Base-by-base conservation (phyloP, 2,797 vertebrate species). In the Phrynocephalus guinanensis region DNA sequence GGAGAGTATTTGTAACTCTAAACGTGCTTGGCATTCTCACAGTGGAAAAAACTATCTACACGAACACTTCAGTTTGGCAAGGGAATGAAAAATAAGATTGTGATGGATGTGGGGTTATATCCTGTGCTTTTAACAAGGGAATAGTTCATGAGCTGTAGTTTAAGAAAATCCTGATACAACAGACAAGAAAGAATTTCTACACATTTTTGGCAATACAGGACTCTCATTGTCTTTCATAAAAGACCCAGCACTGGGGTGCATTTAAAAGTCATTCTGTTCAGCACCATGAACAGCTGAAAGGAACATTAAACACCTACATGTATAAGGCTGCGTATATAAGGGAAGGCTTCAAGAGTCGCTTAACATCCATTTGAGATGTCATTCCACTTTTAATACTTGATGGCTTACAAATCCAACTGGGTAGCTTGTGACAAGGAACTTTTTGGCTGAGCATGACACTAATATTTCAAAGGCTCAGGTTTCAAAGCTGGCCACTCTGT, bases 401-500 rank as follows among this genome's bases (percentile, higher is more conserved):
- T 72, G 70, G 75, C 72, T 44, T 6, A 1, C 91, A 91, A 92
- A 91, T 84, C 80, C 79, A 90, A 71, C 38, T 56, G 87, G 86
- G 91, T 76, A 88, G 22, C 88, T 52, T 87, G 85, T 50, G 86
- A 82, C 86, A 88, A 91, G 90, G 86, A 79, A 52, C 88, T 63
- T 92, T 84, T 38, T 84, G 70, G 84, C 67, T 81, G 75, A 87
- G 56, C 75, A 89, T 33, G 83, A 91, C 83, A 71, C 44, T 86
- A 70, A 76, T 82, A 86, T 90, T 91, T 92, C 68, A 84, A 84
- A 79, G 5, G 86, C 71, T 92, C 82, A 90, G 88, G 90, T 85
- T 73, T 91, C 90, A 90, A 86, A 90, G 44, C 82, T 48, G 89
- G 86, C 92, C 93, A 71, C 66, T 85, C 86, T 88, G 87, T 71